These are phyloP conservation scores for Calyptomena viridis DNA, from an alignment of 2,113 vertebrate species.

Conservation along the genomic window DNA sequence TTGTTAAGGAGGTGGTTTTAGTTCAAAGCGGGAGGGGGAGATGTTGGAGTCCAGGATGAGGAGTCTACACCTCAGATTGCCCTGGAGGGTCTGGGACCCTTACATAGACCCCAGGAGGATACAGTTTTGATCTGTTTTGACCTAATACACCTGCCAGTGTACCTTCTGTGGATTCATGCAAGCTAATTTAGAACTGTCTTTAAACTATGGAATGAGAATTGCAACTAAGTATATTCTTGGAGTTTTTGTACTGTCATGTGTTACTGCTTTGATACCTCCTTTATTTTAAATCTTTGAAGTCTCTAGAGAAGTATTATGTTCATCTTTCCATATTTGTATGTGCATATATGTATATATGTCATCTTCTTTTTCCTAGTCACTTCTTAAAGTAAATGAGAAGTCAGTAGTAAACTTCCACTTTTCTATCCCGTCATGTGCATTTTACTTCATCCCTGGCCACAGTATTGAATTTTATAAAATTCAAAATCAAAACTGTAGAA, in stretches of 20 bases:
- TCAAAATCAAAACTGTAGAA: neutral
- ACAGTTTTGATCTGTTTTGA: too few relatives aligned
- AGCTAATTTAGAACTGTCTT: neutral
- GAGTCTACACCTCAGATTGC: too few relatives aligned
- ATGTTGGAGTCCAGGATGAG: too few relatives aligned
- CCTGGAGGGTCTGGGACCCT: too few relatives aligned
- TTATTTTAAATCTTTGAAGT: neutral
- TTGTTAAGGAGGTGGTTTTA: too few relatives aligned
- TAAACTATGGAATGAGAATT: neutral
- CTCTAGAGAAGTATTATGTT: neutral
- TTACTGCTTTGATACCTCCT: neutral
- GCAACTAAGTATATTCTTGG: neutral
- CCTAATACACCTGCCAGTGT: fast-evolving
- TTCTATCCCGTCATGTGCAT: neutral
- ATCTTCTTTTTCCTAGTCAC: neutral
- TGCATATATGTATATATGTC: neutral
- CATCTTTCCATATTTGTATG: neutral
- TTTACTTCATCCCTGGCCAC: neutral
- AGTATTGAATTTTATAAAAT: neutral
- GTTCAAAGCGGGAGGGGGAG: too few relatives aligned
- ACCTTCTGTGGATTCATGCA: neutral
- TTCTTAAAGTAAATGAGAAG: neutral
- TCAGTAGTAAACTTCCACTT: neutral
- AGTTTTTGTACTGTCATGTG: neutral
- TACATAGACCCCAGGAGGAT: too few relatives aligned